Evolutionary conservation across 2,888 invertebrate species (phyloP).

Genomic region (Cantharis rustica): DNA sequence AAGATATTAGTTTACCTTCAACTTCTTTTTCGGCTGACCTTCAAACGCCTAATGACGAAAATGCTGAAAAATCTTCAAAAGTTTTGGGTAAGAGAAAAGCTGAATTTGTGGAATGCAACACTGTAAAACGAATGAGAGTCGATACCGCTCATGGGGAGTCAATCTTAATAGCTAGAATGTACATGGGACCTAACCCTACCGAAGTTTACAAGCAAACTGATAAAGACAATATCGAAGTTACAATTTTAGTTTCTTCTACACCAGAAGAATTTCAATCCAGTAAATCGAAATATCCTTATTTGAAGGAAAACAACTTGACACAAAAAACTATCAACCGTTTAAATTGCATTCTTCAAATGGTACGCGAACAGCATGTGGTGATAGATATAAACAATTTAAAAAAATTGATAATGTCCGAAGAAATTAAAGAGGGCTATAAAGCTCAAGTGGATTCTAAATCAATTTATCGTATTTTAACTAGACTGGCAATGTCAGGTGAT

Average conservation of each 20-base stretch:
- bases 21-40: not conserved
- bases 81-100: not conserved
- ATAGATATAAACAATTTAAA: conserved; percentile 61
- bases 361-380: conserved; percentile 65
- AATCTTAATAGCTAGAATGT: not conserved
- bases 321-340: conserved; percentile 61
- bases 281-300: conserved; percentile 11
- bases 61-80: not conserved
- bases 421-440: conserved; percentile 56
- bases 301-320: conserved; percentile 41
- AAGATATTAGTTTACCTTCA: not conserved
- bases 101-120: not conserved
- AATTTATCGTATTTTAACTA: conserved; percentile 62
- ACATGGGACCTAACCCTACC: conserved; percentile 45
- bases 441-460: conserved; percentile 69
- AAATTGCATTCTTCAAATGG: conserved; percentile 65
- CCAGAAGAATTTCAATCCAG: conserved; percentile 33
- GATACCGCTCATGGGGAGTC: not conserved
- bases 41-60: not conserved
- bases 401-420: conserved; percentile 57
- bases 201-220: conserved; percentile 38
- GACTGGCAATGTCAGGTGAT: conserved; percentile 63
- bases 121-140: not conserved
- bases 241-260: conserved; percentile 48
- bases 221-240: conserved; percentile 49